Conservation (phyloP, 92 coral and sea anemone genomes). For the Bergia sp. region DNA sequence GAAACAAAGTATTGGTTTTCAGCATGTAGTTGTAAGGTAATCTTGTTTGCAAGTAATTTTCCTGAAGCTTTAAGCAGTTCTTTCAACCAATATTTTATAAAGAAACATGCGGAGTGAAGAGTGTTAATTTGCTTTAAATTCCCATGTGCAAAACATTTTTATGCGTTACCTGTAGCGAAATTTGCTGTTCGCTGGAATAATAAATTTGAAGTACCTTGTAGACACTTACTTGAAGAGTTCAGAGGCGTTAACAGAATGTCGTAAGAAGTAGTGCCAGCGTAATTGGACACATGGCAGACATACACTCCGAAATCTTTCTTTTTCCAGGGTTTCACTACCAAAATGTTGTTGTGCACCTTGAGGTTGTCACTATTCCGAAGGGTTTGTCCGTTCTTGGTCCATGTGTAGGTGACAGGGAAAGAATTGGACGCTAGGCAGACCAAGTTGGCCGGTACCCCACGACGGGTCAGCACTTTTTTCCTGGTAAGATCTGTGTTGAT, state of each 20-base stretch:
- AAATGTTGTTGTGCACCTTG: slow-evolving; percentile 37
- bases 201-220: no score
- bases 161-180: neutral
- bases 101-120: no score
- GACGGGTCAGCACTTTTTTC: slow-evolving; percentile 9
- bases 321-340: slow-evolving; percentile 10
- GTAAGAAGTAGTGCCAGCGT: slow-evolving; percentile 6
- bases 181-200: neutral
- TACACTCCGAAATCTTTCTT: slow-evolving; percentile 1
- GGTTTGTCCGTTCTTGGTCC: slow-evolving; percentile 26
- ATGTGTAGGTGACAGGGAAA: neutral
- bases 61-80: no score
- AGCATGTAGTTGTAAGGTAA: no score
- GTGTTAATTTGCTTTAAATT: no score
- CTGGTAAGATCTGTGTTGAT: slow-evolving; percentile 51
- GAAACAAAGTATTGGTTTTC: no score
- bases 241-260: neutral
- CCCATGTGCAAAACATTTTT: no score
- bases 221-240: neutral
- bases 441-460: slow-evolving; percentile 10
- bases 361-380: slow-evolving; percentile 20
- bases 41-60: no score
- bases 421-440: slow-evolving; percentile 4
- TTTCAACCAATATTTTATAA: no score
- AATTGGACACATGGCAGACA: slow-evolving; percentile 18